Base-by-base conservation (phyloP, 1,140 invertebrate genomes). In the Drosophila kurseongensis region DNA sequence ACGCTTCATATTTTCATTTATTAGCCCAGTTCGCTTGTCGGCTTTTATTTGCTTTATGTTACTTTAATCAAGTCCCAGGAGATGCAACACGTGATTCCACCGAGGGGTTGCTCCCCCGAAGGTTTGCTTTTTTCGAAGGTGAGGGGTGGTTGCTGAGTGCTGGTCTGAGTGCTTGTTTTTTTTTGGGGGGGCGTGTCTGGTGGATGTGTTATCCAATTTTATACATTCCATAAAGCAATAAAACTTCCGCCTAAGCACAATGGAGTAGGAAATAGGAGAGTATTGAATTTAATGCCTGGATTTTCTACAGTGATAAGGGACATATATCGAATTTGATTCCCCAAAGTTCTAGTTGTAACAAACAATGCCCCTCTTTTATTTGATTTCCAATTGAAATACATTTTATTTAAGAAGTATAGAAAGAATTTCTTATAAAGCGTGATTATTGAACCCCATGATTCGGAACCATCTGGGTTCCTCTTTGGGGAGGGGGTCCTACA, bases 11-110 rank as follows among this genome's bases (percentile, higher is more conserved):
- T 89, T 88, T 89, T 89, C 84, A 72, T 89, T 89, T 89, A 89
- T 89, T 89, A 89, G 84, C 83, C 79, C 68, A 85, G 72, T 79
- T 83, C 71, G 61, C 47, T 71, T 78, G 50, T 47, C 55, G 51
- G 65, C 44, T 78, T 71, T 86, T 88, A 88, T 89, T 89, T 90
- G 86, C 86, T 90, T 89, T 89, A 89, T 89, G 84, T 51, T 63
- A 48, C 81, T 88, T 91, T 91, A 91, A 91, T 91, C 86, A 91
- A 86, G 77, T 91, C 90, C 85, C 90, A 67, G 51, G 90, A 91
- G 90, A 91, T 90, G 89, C 90, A 91, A 91, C 90, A 91, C 90
- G 90, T 91, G 89, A 91, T 72, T 79, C 55, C 75, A 78, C 41
- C 57, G 63, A 71, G 75, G 83, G 75, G 75, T 72, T 44, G 75